These are phyloP conservation scores for Salmo trutta DNA, from an alignment of 2,797 vertebrate species.

Conservation along the genomic window DNA sequence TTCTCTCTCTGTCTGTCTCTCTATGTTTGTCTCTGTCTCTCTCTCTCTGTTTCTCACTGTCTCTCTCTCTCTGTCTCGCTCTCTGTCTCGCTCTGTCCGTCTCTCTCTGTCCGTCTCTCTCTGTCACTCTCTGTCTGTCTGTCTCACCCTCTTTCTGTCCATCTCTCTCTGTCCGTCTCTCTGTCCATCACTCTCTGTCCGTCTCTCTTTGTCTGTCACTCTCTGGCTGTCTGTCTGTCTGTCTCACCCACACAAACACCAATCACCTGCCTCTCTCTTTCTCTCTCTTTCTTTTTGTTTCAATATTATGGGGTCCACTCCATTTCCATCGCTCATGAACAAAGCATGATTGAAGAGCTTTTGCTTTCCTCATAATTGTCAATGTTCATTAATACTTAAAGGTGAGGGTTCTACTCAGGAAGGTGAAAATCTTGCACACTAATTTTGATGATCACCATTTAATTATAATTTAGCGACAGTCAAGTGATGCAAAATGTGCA, in stretches of 20 bases:
- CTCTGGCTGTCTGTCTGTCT: background rate
- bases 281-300: background rate
- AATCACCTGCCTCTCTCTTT: background rate
- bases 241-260: background rate
- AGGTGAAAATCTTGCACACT: constrained; percentile 29
- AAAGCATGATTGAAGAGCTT: constrained; percentile 22
- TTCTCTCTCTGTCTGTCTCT: too few species aligned
- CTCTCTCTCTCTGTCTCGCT: too few species aligned
- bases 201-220: too few species aligned
- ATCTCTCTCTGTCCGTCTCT: background rate
- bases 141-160: background rate
- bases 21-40: too few species aligned
- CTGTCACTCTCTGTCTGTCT: background rate
- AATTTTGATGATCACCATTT: constrained; percentile 48
- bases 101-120: too few species aligned
- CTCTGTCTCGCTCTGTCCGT: too few species aligned
- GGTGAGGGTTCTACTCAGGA: constrained; percentile 37
- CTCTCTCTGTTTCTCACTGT: too few species aligned
- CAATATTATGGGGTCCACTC: background rate
- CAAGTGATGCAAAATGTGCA: constrained; percentile 50
- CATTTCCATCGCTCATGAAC: constrained; percentile 8
- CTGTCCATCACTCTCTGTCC: too few species aligned
- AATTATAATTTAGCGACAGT: constrained; percentile 61
- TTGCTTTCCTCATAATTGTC: constrained; percentile 12
- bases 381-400: constrained; percentile 28